These are phyloP conservation scores for Drosophila malerkotliana DNA, from an alignment of 1,140 invertebrate genomes.

Conservation along the genomic window DNA sequence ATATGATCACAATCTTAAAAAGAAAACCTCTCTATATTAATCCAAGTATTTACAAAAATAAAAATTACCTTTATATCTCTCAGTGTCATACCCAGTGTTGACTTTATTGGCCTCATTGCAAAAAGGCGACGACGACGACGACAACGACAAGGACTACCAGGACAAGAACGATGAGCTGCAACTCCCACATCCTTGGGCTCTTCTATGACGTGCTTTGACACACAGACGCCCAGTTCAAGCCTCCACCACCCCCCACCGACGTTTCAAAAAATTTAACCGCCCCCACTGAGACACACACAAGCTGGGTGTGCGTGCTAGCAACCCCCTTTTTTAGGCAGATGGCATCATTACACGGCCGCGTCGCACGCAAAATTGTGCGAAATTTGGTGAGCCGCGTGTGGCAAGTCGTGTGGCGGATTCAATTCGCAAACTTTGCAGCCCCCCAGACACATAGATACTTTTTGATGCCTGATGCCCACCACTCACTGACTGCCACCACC, in stretches of 20 bases:
- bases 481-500: neutral
- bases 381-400: slow-evolving; percentile 83
- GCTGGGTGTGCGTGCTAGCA: neutral
- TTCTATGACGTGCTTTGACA: slow-evolving; percentile 78
- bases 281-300: neutral
- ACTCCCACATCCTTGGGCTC: slow-evolving; percentile 30
- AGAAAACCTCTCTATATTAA: too few relatives aligned
- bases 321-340: slow-evolving; percentile 38
- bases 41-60: too few relatives aligned
- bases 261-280: neutral
- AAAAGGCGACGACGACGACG: slow-evolving; percentile 31
- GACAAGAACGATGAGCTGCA: slow-evolving; percentile 12
- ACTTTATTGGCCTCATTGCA: slow-evolving; percentile 79
- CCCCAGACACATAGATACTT: slow-evolving; percentile 45
- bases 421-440: slow-evolving; percentile 80
- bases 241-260: neutral
- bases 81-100: slow-evolving; percentile 9
- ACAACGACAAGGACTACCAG: neutral
- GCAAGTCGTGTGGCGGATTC: slow-evolving; percentile 83
- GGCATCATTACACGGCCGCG: slow-evolving; percentile 79
- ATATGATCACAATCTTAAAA: too few relatives aligned
- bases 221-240: slow-evolving; percentile 16
- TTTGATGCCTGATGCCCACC: slow-evolving; percentile 24
- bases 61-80: neutral
- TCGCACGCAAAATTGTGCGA: slow-evolving; percentile 82